phyloP scores from a whole-genome alignment of 2,113 vertebrate species.

The Sapayoa aenigma region DNA sequence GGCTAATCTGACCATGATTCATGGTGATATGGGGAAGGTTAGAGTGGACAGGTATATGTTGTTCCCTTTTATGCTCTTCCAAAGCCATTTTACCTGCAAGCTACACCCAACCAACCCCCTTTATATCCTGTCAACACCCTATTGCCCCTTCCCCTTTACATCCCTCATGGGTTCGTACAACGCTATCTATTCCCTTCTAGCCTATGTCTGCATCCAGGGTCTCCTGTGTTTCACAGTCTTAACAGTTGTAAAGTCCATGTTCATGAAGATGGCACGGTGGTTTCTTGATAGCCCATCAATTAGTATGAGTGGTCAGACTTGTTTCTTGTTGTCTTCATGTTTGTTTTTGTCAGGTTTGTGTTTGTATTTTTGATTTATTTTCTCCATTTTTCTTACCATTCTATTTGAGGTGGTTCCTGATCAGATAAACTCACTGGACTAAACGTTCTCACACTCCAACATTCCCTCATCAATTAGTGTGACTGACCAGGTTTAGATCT shows the following conservation, averaged over 20 bases:
- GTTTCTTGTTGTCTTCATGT: neutral
- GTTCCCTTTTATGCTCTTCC: neutral
- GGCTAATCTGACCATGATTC: neutral
- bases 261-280: neutral
- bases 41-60: neutral
- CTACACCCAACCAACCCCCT: neutral
- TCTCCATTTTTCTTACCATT: neutral
- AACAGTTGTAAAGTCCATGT: neutral
- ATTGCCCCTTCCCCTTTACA: neutral
- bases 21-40: neutral
- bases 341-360: neutral
- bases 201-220: neutral
- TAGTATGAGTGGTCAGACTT: neutral
- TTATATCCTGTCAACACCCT: neutral
- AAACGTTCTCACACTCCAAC: neutral
- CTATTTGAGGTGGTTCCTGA: neutral
- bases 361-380: neutral
- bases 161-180: neutral
- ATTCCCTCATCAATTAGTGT: neutral
- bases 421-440: neutral
- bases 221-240: neutral
- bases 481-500: neutral
- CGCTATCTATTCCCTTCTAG: neutral
- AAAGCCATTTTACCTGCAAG: neutral
- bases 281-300: neutral